Conservation (phyloP, 1,140 invertebrate species). For the Bradynema listronoti region DNA sequence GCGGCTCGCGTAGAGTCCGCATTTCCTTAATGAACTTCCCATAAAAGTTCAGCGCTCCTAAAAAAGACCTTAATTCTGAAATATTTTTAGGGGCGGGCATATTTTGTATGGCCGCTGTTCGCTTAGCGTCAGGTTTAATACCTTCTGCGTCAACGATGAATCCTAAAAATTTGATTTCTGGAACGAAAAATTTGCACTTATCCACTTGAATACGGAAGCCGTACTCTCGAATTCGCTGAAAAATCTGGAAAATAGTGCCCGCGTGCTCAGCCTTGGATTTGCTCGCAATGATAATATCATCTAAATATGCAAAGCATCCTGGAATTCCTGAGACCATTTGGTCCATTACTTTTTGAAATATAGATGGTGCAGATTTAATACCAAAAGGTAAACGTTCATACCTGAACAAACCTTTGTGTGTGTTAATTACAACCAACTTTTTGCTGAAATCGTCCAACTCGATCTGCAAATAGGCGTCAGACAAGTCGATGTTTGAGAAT, state of each 20-base stretch:
- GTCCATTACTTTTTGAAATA: constrained; percentile 62
- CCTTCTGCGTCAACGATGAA: too few relatives aligned
- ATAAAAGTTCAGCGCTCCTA: constrained; percentile 44
- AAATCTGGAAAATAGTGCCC: too few relatives aligned
- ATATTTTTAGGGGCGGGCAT: too few relatives aligned
- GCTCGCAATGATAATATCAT: constrained; percentile 23
- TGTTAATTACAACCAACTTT: constrained; percentile 27
- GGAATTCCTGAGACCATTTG: constrained; percentile 54
- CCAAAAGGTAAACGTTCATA: constrained; percentile 59
- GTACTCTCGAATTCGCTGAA: too few relatives aligned
- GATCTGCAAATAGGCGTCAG: constrained; percentile 37
- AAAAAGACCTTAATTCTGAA: constrained; percentile 30
- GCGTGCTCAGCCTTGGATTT: background rate
- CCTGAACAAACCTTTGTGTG: constrained; percentile 33
- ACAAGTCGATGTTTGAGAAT: constrained; percentile 53
- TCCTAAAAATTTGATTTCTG: too few relatives aligned
- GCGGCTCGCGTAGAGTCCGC: constrained; percentile 18
- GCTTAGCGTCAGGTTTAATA: too few relatives aligned
- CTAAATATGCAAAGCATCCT: constrained; percentile 44
- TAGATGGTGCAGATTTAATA: constrained; percentile 60
- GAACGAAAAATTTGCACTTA: too few relatives aligned
- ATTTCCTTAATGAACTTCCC: constrained; percentile 24
- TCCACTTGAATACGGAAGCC: too few relatives aligned
- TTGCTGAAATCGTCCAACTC: constrained; percentile 40
- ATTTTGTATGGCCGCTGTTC: too few relatives aligned